Conservation (phyloP, 2,888 invertebrate species). For the Charanyca ferruginea region DNA sequence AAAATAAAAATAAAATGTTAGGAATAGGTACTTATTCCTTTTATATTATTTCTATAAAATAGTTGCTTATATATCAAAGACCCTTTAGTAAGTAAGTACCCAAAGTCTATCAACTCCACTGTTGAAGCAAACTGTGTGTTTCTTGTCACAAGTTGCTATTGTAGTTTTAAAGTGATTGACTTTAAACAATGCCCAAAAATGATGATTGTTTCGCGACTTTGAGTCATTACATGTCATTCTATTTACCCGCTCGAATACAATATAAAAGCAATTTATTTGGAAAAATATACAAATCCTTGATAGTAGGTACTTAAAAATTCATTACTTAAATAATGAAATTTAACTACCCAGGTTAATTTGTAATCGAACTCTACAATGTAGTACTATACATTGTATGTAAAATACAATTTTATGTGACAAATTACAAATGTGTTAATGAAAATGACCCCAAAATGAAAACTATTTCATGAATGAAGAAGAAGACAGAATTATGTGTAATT, state of each 20-base stretch:
- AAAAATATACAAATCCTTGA: neutral
- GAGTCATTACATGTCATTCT: neutral
- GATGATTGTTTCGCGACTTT: neutral
- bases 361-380: neutral
- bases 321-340: no score
- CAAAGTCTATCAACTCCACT: neutral
- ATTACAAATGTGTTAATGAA: conserved; percentile 20
- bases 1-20: no score
- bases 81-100: neutral
- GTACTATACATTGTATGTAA: no score
- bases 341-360: neutral
- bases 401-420: neutral
- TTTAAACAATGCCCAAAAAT: neutral
- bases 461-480: neutral
- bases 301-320: no score
- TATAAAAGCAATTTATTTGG: neutral
- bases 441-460: conserved; percentile 1
- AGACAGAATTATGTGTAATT: conserved; percentile 27
- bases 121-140: conserved; percentile 23
- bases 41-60: no score
- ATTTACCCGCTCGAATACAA: neutral
- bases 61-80: neutral
- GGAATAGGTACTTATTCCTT: no score
- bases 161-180: conserved; percentile 22
- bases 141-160: conserved; percentile 44